A percentile compares a stretch with the other conserved stretches of the same genome.
Evolutionary conservation across 2,113 vertebrate species (phyloP).

Genomic region (Drymodes brunneopygia): DNA sequence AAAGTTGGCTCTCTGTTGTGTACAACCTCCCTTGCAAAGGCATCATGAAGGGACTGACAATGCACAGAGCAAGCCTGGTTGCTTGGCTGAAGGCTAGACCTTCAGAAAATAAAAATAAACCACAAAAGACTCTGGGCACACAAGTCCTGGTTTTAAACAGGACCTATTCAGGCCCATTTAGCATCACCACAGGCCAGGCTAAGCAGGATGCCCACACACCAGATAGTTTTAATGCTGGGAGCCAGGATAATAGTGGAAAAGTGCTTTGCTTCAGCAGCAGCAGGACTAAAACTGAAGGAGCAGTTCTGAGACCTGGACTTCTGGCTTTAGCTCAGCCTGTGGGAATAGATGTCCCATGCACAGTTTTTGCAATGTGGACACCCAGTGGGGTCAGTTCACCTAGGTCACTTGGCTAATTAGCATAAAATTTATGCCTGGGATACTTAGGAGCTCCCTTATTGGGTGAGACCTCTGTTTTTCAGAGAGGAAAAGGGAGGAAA

Average conservation of each 20-base stretch:
- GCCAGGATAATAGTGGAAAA: background rate
- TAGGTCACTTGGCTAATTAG: background rate
- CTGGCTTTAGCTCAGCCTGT: background rate
- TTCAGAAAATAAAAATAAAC: background rate
- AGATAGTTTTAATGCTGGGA: background rate
- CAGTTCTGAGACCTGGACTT: background rate
- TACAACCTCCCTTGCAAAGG: background rate
- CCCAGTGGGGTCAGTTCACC: background rate
- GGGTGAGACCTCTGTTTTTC: background rate
- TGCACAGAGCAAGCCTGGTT: background rate
- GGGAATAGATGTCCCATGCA: background rate
- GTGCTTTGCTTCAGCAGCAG: background rate
- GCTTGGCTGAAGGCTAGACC: background rate
- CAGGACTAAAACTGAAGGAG: background rate
- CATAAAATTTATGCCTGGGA: background rate
- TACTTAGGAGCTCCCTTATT: background rate
- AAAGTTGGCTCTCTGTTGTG: background rate
- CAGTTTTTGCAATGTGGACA: background rate
- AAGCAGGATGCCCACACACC: background rate
- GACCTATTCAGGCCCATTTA: too few relatives aligned
- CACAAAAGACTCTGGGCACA: background rate
- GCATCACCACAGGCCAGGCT: background rate
- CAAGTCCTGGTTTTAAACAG: background rate
- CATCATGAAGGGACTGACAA: fast-evolving
- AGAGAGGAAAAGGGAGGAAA: background rate